These are phyloP conservation scores for Caenorhabditis drosophilae DNA, from an alignment of 2,888 invertebrate genomes.

Conservation along the genomic window DNA sequence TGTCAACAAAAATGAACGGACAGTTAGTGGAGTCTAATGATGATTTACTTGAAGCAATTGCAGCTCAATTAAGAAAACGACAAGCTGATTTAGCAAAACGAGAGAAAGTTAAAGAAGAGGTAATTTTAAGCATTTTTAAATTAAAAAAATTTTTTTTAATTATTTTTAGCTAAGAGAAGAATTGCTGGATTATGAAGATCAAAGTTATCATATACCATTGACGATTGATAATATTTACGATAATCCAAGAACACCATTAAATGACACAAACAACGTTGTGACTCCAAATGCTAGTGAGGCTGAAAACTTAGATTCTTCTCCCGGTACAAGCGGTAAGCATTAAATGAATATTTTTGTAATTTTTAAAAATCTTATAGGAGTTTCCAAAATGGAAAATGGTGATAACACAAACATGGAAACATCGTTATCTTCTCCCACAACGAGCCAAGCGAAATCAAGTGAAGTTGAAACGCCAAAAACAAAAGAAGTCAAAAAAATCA, in stretches of 20 bases:
- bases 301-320: no score
- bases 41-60: conserved; percentile 5
- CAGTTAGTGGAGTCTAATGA: not conserved
- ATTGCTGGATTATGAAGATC: not conserved
- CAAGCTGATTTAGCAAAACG: conserved; percentile 2
- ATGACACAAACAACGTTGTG: not conserved
- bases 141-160: not conserved
- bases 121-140: not conserved
- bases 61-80: conserved; percentile 3
- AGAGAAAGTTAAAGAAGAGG: conserved; percentile 6
- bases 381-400: no score
- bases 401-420: no score
- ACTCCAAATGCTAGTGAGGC: conserved; percentile 2
- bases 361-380: no score
- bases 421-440: not conserved
- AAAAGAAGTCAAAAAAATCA: not conserved
- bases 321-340: no score
- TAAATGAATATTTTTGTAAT: no score
- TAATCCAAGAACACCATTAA: no score
- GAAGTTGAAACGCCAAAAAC: conserved; percentile 1
- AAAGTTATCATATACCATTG: not conserved
- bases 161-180: conserved; percentile 4
- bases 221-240: not conserved
- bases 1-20: conserved; percentile 5
- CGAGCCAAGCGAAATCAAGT: not conserved